Evolutionary conservation across 2,888 invertebrate species (phyloP).

Genomic region (Lacanobia wlatinum): DNA sequence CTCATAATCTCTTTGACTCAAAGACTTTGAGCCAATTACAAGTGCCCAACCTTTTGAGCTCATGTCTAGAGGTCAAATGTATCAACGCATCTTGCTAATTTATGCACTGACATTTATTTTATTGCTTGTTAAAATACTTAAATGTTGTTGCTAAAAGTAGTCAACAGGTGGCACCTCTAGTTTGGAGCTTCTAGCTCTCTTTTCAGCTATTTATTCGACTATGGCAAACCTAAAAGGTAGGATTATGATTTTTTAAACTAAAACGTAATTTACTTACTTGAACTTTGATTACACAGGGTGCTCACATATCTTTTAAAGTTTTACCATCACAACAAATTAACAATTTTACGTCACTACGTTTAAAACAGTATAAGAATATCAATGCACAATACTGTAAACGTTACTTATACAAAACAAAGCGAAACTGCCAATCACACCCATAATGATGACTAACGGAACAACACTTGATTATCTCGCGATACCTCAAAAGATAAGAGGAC

Average conservation of each 20-base stretch:
- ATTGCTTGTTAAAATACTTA: slow-evolving; percentile 2
- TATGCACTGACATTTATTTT: slow-evolving; percentile 12
- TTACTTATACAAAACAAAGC: slow-evolving; percentile 21
- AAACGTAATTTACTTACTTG: slow-evolving; percentile 20
- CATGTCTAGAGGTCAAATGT: slow-evolving; percentile 46
- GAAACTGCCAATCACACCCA: slow-evolving; percentile 16
- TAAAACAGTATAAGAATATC: not conserved
- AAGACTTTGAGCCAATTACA: slow-evolving; percentile 47
- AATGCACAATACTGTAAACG: slow-evolving; percentile 14
- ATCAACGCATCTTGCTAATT: slow-evolving; percentile 25
- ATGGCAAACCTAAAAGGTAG: no score
- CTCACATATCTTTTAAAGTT: not conserved
- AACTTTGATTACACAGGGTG: not conserved
- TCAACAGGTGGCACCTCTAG: slow-evolving; percentile 38
- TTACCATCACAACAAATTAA: not conserved
- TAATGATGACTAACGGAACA: slow-evolving; percentile 20
- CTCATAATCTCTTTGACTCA: slow-evolving; percentile 28
- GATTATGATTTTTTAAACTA: not conserved
- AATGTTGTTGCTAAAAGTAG: not conserved
- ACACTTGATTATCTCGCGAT: slow-evolving; percentile 27
- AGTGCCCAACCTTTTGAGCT: not conserved
- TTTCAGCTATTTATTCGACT: not conserved
- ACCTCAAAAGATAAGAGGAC: slow-evolving; percentile 29
- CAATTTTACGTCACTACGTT: not conserved
- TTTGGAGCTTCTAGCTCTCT: not conserved